A percentile compares a stretch with the other conserved stretches of the same genome.
Conservation (phyloP, 1,140 invertebrate genomes). For the Calosoma granatense region DNA sequence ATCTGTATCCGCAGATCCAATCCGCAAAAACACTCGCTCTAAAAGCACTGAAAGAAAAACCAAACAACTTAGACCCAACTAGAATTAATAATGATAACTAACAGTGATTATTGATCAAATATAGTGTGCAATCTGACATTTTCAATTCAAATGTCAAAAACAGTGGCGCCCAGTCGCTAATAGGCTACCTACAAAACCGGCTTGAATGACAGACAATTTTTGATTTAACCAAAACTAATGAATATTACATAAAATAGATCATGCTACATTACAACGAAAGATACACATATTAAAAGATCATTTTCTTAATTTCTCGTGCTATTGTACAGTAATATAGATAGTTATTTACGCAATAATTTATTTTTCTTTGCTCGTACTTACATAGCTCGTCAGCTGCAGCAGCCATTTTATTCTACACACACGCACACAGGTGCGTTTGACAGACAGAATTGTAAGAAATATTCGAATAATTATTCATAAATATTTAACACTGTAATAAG, state of each 20-base stretch:
- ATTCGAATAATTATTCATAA: too few relatives aligned
- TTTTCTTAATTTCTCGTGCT: too few relatives aligned
- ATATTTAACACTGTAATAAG: not conserved
- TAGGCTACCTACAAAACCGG: slow-evolving; percentile 19
- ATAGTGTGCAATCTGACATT: not conserved
- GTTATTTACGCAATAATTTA: too few relatives aligned
- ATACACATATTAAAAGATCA: too few relatives aligned
- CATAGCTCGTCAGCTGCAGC: slow-evolving; percentile 41
- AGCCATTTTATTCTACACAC: slow-evolving; percentile 38
- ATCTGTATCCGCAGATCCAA: slow-evolving; percentile 80
- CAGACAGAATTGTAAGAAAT: too few relatives aligned
- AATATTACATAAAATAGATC: not conserved
- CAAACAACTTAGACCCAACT: not conserved
- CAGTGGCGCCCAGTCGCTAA: too few relatives aligned
- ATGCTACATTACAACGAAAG: slow-evolving; percentile 8
- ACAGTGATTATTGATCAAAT: not conserved
- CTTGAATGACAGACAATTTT: slow-evolving; percentile 27
- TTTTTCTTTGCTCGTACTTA: too few relatives aligned
- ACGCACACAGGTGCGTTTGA: too few relatives aligned
- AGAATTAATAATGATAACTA: not conserved
- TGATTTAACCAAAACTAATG: slow-evolving; percentile 5
- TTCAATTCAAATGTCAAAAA: slow-evolving; percentile 10
- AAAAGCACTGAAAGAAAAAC: slow-evolving; percentile 58
- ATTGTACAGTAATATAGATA: too few relatives aligned
- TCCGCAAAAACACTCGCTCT: slow-evolving; percentile 78